Evolutionary conservation across 2,888 invertebrate species (phyloP), one percentile per base, ranked within the genome.

Genomic region (Camponotus fellah): DNA sequence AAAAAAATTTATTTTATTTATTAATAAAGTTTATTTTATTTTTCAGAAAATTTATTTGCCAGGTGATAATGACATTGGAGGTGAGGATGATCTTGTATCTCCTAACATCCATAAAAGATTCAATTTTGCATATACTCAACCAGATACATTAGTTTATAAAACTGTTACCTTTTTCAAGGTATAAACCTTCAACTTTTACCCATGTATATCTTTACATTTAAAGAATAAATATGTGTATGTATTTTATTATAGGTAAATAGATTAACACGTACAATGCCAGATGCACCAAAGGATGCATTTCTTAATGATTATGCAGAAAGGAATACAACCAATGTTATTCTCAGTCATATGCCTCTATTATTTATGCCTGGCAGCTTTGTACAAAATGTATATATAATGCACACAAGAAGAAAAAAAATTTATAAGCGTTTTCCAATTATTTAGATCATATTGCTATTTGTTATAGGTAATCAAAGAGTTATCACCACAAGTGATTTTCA

Each of bases 61-160:
- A 32, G 99, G 99, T 6, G 99, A 99, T 94, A 99, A 99, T 95
- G 99, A 99, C 93, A 98, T 99, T 83, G 99, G 99, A 9, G 99
- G 99, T 17, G 99, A 99, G 95, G 97, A 96, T 85, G 97, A 97
- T 91, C 96, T 96, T 58, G 96, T 98, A 62, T 96, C 96, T 34
- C 95, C 95, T 21, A 96, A 97, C 91, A 99, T 98, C 94, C 96
- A 97, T 83, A 95, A 96, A 89, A 96, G 97, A 87, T 98, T 98
- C 93, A 96, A 94, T 88, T 94, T 93, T 86, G 93, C 95, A 5
- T 95, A 91, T 68, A 91, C 96, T 49, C 97, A 97, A 91, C 96
- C 97, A 3, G 96, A 97, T 88, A 95, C 97, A 0, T 95, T 97
- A 58, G 95, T 95, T 72, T 95, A 96, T 88, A 96, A 96, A 71